These are phyloP conservation scores for Pseudorectes ferrugineus DNA, from an alignment of 2,113 vertebrate species.

Conservation along the genomic window DNA sequence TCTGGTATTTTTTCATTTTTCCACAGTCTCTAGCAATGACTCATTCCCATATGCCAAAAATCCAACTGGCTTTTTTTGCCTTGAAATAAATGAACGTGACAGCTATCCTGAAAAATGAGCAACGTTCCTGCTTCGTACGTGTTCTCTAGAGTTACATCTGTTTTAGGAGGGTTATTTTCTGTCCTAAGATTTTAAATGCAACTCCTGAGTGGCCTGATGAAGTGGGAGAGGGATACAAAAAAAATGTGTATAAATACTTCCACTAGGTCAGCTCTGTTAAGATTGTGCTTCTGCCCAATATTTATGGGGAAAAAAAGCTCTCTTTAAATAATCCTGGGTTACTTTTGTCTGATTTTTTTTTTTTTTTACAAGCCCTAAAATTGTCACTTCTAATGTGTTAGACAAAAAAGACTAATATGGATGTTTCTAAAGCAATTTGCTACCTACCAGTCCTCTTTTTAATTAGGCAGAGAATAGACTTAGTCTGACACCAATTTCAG, in stretches of 20 bases:
- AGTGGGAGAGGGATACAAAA: neutral
- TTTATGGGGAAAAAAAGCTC: neutral
- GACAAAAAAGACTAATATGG: neutral
- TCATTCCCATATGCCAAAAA: constrained; percentile 51
- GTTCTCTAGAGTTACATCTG: neutral
- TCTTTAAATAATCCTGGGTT: neutral
- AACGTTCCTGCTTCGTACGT: neutral
- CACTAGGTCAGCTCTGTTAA: neutral
- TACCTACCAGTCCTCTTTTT: neutral
- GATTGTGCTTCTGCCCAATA: neutral
- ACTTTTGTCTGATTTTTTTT: neutral
- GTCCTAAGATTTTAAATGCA: neutral
- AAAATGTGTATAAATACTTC: neutral
- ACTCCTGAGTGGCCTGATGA: neutral
- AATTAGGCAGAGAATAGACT: neutral
- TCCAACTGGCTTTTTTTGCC: neutral
- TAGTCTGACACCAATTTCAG: neutral
- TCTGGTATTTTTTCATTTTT: constrained; percentile 1
- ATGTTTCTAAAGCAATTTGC: neutral
- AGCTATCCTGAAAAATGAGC: constrained; percentile 34
- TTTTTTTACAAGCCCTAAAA: neutral
- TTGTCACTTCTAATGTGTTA: neutral
- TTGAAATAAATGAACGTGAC: constrained; percentile 19
- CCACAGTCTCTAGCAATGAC: constrained; percentile 1
- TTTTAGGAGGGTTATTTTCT: neutral